Base-by-base conservation (phyloP, 2,113 vertebrate species). In the Calypte anna region DNA sequence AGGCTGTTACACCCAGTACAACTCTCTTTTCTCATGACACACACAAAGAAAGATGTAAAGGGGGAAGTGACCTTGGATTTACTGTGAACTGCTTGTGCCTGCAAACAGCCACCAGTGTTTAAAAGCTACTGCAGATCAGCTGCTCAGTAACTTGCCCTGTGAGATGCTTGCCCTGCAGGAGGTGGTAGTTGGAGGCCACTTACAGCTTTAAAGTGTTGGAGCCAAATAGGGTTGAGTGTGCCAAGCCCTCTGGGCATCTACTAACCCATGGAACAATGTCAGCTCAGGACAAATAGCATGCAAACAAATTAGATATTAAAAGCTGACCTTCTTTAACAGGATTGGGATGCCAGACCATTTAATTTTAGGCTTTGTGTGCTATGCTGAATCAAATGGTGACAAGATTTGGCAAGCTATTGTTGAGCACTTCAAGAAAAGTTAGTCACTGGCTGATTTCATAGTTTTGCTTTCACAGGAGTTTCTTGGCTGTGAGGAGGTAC, bases 131-230 rank as follows among this genome's bases (percentile, higher is more conserved):
- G 75, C 74, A 77, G 54, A 44, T 76, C 12, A 73, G 2, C 75
- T 64, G 40, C 77, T 84, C 18, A 11, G 10, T 48, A 59, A 31
- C 48, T 18, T 78, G 43, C 57, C 78, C 33, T 19, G 64, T 82
- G 70, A 91, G 85, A 58, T 57, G 33, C 74, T 87, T 68, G 19
- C 84, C 66, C 70, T 79, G 90, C 90, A 85, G 93, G 82, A 58
- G 53, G 40, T 44, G 44, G 54, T 23, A 75, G 19, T 48, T 91
- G 69, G 69, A 87, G 80, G 16, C 74, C 50, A 68, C 84, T 91
- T 75, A 23, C 0, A 1, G 59, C 57, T 84, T 16, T 43, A 8
- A 66, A 92, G 84, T 76, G 67, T 48, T 85, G 62, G 66, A 89
- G 89, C 81, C 94, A 91, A 91, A 57, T 67, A 72, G 30, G 38